Percentiles rank a stretch among this genome's conserved stretches.
Evolutionary conservation across 1,140 invertebrate genomes (phyloP).

Genomic region (Heliothis virescens): DNA sequence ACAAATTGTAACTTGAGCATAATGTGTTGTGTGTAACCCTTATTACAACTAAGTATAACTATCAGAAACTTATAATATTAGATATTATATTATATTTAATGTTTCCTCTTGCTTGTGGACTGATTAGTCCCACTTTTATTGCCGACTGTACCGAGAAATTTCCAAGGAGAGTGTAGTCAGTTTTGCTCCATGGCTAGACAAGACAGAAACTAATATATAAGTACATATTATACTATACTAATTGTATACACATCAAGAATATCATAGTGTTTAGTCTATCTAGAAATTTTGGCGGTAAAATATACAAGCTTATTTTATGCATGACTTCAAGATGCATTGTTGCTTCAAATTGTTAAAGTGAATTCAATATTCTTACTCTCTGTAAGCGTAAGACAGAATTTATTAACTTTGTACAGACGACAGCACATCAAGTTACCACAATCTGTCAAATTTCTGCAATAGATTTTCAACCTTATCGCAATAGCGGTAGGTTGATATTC

Average conservation of each 20-base stretch:
- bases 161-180: conserved; percentile 23
- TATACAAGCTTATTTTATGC: background rate
- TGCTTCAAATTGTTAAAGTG: background rate
- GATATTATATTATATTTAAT: no score
- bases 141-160: conserved; percentile 9
- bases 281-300: background rate
- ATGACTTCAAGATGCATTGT: background rate
- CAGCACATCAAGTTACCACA: no score
- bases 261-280: conserved; percentile 28
- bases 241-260: background rate
- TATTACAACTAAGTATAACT: background rate
- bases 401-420: no score
- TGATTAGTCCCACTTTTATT: background rate
- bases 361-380: background rate
- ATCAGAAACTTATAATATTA: background rate
- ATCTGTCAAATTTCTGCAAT: no score
- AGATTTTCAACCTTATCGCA: no score
- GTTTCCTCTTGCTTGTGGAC: conserved; percentile 13
- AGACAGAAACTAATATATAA: background rate
- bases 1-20: no score
- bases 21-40: no score
- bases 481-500: no score
- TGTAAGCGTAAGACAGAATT: no score
- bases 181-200: conserved; percentile 19
- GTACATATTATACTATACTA: no score